These are phyloP conservation scores for Brachypteracias leptosomus DNA, from an alignment of 2,113 vertebrate genomes.

Conservation along the genomic window DNA sequence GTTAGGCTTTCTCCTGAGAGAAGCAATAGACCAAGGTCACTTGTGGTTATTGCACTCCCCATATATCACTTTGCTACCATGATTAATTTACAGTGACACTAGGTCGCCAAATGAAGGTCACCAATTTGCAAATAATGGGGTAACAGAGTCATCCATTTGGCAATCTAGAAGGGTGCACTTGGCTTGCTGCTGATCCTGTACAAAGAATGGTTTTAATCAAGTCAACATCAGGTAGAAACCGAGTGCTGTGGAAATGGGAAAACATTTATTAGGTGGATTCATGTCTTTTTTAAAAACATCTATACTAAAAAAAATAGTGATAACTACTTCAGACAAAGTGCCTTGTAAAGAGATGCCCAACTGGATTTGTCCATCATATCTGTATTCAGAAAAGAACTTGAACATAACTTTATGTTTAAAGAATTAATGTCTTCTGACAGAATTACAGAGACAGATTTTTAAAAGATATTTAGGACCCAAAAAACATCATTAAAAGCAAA, in stretches of 20 bases:
- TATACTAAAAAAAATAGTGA: neutral
- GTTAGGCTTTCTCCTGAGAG: conserved; percentile 5
- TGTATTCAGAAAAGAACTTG: neutral
- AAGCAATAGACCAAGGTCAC: conserved; percentile 45
- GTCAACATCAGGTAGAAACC: neutral
- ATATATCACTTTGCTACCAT: conserved; percentile 23
- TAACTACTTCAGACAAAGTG: neutral
- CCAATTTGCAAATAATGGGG: neutral
- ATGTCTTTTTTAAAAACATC: neutral
- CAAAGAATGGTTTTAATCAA: neutral
- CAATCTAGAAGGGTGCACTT: conserved; percentile 31
- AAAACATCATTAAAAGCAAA: neutral
- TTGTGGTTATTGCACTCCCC: conserved; percentile 41
- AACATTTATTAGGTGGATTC: neutral
- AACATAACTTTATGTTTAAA: neutral
- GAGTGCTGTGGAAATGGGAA: neutral
- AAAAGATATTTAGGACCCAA: neutral
- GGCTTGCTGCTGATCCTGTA: neutral
- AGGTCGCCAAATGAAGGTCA: neutral
- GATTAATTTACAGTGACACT: conserved; percentile 57
- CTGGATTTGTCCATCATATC: neutral
- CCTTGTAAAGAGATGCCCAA: neutral
- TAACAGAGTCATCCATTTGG: conserved; percentile 39
- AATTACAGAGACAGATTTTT: neutral
- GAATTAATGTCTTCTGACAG: neutral